Conservation (phyloP, 2,888 invertebrate species). For the Amorpha juglandis region DNA sequence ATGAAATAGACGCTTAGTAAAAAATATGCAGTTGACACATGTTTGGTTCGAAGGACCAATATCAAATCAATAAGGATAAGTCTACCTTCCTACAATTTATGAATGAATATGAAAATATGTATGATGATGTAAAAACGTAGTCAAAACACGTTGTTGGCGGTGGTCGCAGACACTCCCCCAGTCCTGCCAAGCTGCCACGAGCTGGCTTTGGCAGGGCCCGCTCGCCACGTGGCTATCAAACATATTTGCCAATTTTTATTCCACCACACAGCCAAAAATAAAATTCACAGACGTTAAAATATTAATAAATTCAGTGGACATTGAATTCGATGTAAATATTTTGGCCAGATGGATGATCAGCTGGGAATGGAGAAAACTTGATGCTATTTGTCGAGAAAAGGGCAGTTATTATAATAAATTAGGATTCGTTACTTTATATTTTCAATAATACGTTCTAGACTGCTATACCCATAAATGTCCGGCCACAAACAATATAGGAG, state of each 20-base stretch:
- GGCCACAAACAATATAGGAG: too few relatives aligned
- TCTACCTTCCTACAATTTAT: neutral
- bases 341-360: neutral
- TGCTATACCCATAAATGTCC: too few relatives aligned
- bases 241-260: conserved; percentile 26
- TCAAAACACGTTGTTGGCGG: conserved; percentile 56
- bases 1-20: too few relatives aligned
- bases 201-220: conserved; percentile 32
- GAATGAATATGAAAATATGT: neutral
- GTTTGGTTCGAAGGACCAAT: too few relatives aligned
- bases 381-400: neutral
- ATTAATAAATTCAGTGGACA: conserved; percentile 14
- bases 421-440: too few relatives aligned
- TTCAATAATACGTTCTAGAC: too few relatives aligned
- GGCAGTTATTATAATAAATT: too few relatives aligned
- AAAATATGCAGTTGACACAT: too few relatives aligned
- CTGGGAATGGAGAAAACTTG: neutral
- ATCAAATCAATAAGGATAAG: neutral
- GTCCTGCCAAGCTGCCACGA: conserved; percentile 25
- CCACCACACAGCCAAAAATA: conserved; percentile 18
- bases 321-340: neutral
- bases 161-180: conserved; percentile 44
- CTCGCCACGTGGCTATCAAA: conserved; percentile 30
- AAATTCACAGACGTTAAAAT: conserved; percentile 6
- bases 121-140: conserved; percentile 37